Conservation (phyloP, 2,797 vertebrate species). For the Intellagama lesueurii region DNA sequence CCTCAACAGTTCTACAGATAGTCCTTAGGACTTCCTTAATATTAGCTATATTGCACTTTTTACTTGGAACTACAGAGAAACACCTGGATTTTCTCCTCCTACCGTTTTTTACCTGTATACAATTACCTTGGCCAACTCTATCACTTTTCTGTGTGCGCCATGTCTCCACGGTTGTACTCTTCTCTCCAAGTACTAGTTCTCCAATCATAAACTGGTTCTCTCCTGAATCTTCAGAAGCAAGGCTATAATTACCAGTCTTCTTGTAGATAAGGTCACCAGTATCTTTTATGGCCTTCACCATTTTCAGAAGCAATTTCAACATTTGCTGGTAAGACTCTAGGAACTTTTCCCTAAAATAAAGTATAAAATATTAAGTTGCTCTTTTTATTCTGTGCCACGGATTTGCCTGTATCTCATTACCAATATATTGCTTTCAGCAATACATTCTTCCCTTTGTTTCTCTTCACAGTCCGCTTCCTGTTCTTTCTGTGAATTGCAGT, state of each 20-base stretch:
- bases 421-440: not conserved
- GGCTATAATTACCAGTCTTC: slow-evolving; percentile 79
- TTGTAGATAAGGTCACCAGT: slow-evolving; percentile 87
- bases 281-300: slow-evolving; percentile 79
- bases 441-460: not conserved
- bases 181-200: slow-evolving; percentile 49
- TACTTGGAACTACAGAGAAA: fast-evolving
- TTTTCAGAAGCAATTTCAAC: slow-evolving; percentile 85
- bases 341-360: slow-evolving; percentile 79
- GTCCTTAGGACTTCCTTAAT: not conserved
- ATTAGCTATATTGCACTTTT: not conserved
- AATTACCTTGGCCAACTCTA: slow-evolving; percentile 22
- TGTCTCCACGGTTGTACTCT: slow-evolving; percentile 52
- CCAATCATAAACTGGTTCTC: slow-evolving; percentile 49
- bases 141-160: slow-evolving; percentile 43
- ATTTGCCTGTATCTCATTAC: not conserved
- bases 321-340: slow-evolving; percentile 82
- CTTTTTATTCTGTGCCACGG: not conserved
- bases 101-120: not conserved
- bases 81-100: not conserved
- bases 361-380: not conserved
- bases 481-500: not conserved
- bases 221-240: slow-evolving; percentile 59
- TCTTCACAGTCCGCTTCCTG: not conserved
- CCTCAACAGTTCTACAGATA: not conserved